Evolutionary conservation across 35 echinoderm and acorn worm genomes (phyloP).

Genomic region (Apostichopus californicus): DNA sequence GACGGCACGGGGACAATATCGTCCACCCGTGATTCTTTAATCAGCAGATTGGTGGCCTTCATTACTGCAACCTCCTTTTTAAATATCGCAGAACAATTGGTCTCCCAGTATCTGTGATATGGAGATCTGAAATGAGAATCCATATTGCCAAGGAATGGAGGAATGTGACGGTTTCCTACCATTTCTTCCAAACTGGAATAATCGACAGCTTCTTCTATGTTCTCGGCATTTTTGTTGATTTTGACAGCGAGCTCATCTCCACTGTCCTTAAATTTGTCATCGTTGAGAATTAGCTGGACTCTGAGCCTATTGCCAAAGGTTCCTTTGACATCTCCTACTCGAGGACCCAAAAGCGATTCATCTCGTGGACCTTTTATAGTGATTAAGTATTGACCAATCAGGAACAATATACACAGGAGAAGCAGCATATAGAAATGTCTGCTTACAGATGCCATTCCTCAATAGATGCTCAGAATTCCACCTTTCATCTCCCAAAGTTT

Average conservation of each 20-base stretch:
- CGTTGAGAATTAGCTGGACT: not conserved
- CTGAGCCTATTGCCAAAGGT: not conserved
- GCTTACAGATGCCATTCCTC: not conserved
- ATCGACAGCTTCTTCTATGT: not conserved
- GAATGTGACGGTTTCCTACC: not conserved
- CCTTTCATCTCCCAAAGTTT: not conserved
- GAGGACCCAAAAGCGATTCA: not conserved
- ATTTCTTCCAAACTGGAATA: not conserved
- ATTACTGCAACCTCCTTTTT: not conserved
- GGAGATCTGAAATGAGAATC: slow-evolving; percentile 30
- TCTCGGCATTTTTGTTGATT: not conserved
- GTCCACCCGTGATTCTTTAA: slow-evolving; percentile 14
- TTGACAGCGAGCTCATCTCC: not conserved
- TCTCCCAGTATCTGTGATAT: slow-evolving; percentile 56
- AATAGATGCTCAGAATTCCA: too few relatives aligned
- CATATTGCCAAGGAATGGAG: not conserved
- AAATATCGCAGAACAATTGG: slow-evolving; percentile 54
- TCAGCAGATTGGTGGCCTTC: not conserved
- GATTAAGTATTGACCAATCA: slow-evolving; percentile 31
- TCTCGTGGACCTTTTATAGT: not conserved
- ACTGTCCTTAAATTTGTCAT: not conserved
- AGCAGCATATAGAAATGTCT: slow-evolving; percentile 11
- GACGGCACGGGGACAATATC: slow-evolving; percentile 45
- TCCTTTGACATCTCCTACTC: not conserved
- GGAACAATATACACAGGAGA: not conserved